Percentiles rank a stretch among this genome's conserved stretches.
phyloP scores from a whole-genome alignment of 2,113 vertebrate species.

The Melanocharis versteri region DNA sequence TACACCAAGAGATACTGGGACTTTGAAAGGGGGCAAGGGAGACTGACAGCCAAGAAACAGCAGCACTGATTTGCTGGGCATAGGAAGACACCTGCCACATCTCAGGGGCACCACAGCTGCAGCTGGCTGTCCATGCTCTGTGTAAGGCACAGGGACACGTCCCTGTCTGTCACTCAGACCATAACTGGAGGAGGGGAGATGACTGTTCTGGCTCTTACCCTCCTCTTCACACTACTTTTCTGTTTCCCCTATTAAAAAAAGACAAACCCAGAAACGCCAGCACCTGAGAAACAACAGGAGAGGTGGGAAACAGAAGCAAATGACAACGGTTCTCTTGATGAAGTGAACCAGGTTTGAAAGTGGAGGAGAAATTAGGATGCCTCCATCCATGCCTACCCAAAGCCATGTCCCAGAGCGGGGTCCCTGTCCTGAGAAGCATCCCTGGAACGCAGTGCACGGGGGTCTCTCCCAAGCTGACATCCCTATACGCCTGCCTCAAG shows the following conservation, averaged over 20 bases:
- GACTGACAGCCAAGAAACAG: background rate
- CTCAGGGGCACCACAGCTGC: background rate
- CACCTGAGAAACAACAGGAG: background rate
- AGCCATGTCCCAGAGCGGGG: background rate
- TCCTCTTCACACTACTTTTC: background rate
- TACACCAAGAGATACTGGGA: background rate
- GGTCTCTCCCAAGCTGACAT: background rate
- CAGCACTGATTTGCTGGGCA: background rate
- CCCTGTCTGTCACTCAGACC: background rate
- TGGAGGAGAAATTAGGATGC: background rate
- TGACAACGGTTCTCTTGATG: background rate
- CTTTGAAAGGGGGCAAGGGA: background rate
- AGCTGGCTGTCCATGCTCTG: background rate
- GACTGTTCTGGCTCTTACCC: background rate
- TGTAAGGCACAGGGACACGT: rapidly evolving
- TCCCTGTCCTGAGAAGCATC: background rate
- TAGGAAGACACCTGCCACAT: background rate
- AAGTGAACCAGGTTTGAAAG: background rate
- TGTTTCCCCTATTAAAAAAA: background rate
- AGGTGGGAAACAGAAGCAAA: background rate
- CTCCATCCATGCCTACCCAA: background rate
- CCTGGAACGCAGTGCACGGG: rapidly evolving
- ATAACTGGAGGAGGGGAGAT: background rate
- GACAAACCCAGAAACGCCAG: background rate
- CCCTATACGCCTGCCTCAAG: rapidly evolving